phyloP scores from a whole-genome alignment of 1,140 invertebrate genomes.

The Drosophila mauritiana region DNA sequence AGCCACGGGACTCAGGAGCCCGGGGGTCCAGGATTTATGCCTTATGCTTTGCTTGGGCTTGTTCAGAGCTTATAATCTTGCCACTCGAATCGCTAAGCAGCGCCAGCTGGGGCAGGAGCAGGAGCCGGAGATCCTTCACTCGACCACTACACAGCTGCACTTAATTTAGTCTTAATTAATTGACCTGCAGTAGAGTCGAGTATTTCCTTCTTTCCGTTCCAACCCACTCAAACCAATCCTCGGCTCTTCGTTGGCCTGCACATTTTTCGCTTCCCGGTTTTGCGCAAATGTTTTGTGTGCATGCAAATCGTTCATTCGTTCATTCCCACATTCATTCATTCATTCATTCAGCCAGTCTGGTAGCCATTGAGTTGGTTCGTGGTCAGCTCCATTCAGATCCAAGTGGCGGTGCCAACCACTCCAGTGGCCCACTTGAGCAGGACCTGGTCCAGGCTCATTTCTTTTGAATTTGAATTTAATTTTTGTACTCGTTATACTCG shows the following conservation, averaged over 20 bases:
- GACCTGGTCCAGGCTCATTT: slow-evolving; percentile 53
- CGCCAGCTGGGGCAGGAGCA: slow-evolving; percentile 27
- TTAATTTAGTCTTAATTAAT: slow-evolving; percentile 83
- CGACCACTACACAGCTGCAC: slow-evolving; percentile 64
- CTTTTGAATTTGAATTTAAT: slow-evolving; percentile 55
- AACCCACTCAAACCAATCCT: not conserved
- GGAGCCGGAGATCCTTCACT: slow-evolving; percentile 49
- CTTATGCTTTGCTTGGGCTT: slow-evolving; percentile 24
- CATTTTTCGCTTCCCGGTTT: slow-evolving; percentile 37
- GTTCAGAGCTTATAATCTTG: slow-evolving; percentile 68
- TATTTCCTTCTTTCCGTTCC: slow-evolving; percentile 30
- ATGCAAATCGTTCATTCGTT: slow-evolving; percentile 74
- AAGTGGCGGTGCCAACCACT: slow-evolving; percentile 50
- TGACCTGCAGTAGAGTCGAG: slow-evolving; percentile 74
- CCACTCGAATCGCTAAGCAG: slow-evolving; percentile 78
- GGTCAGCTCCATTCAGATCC: slow-evolving; percentile 70
- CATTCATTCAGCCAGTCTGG: slow-evolving; percentile 26
- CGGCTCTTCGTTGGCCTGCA: slow-evolving; percentile 8
- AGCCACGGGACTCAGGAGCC: slow-evolving; percentile 11
- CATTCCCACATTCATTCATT: slow-evolving; percentile 32
- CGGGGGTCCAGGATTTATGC: slow-evolving; percentile 59
- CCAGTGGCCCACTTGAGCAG: slow-evolving; percentile 71
- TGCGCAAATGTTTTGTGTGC: slow-evolving; percentile 80
- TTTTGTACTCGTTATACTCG: too few species aligned
- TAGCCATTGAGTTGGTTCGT: slow-evolving; percentile 40